These are phyloP conservation scores for Aspidiotus destructor DNA, from an alignment of 2,888 invertebrate species.

Conservation along the genomic window DNA sequence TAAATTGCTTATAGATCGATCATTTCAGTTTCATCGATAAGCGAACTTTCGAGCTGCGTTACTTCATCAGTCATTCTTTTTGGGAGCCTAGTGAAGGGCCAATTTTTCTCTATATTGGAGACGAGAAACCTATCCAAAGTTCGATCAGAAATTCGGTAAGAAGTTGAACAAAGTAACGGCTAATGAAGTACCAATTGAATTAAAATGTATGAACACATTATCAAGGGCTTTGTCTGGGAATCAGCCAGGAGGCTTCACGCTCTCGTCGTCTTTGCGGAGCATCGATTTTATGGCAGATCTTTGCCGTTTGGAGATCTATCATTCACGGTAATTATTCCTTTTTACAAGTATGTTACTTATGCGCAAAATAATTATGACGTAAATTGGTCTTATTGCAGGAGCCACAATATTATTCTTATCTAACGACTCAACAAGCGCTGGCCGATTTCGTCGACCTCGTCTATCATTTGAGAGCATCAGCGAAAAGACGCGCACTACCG, in stretches of 20 bases:
- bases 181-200: no score
- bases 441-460: constrained; percentile 84
- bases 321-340: constrained; percentile 41
- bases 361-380: no score
- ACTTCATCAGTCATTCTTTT: constrained; percentile 67
- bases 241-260: constrained; percentile 70
- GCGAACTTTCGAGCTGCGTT: constrained; percentile 65
- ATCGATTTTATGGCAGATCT: constrained; percentile 88
- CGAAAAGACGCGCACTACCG: not conserved
- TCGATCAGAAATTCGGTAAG: constrained; percentile 73
- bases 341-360: no score
- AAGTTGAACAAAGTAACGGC: constrained; percentile 1
- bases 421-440: constrained; percentile 82
- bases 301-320: constrained; percentile 78
- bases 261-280: constrained; percentile 82
- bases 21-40: constrained; percentile 73
- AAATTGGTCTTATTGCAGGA: constrained; percentile 40
- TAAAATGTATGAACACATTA: constrained; percentile 19
- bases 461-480: constrained; percentile 42
- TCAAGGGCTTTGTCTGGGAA: constrained; percentile 83
- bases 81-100: constrained; percentile 56
- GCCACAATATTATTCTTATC: constrained; percentile 63
- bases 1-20: constrained; percentile 52
- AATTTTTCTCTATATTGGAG: constrained; percentile 90
- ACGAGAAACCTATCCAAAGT: constrained; percentile 82